These are phyloP conservation scores for Chymomyza procnemis DNA, from an alignment of 2,888 invertebrate genomes.

Conservation along the genomic window DNA sequence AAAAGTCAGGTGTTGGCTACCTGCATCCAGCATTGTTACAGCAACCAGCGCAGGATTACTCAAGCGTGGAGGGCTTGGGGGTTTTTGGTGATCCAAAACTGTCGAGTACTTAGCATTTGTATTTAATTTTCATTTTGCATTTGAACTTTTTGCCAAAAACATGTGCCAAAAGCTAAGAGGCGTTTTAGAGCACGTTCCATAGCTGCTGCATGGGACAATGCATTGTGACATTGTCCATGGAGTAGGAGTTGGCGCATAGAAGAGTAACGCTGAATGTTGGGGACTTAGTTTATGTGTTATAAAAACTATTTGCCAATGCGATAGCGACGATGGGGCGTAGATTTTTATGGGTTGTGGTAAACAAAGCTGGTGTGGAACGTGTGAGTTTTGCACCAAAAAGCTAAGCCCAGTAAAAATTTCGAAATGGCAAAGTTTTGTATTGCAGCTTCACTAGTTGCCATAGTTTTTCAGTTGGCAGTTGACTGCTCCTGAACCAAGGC, in stretches of 20 bases:
- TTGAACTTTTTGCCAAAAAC: conserved; percentile 64
- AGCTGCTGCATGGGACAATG: conserved; percentile 4
- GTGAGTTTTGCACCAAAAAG: background rate
- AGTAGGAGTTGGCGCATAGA: background rate
- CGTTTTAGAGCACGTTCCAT: conserved; percentile 43
- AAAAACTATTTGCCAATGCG: conserved; percentile 67
- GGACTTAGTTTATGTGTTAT: conserved; percentile 60
- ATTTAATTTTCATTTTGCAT: conserved; percentile 73
- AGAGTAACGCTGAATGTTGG: background rate
- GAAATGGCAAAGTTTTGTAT: background rate
- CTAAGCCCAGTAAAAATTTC: background rate
- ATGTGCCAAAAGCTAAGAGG: conserved; percentile 51
- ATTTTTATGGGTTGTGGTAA: background rate
- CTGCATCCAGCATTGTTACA: background rate
- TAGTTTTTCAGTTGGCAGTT: too few species aligned
- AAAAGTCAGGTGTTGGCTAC: conserved; percentile 54
- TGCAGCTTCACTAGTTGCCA: background rate
- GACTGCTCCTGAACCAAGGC: background rate
- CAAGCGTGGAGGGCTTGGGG: background rate
- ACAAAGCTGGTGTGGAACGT: background rate
- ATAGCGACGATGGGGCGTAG: conserved; percentile 5
- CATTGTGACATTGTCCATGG: background rate
- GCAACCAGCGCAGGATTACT: background rate
- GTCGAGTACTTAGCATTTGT: conserved; percentile 63
- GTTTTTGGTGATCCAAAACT: background rate